Evolutionary conservation across 2,888 invertebrate genomes (phyloP), one percentile per base, ranked within the genome.

Genomic region (Tenthredo amoena): DNA sequence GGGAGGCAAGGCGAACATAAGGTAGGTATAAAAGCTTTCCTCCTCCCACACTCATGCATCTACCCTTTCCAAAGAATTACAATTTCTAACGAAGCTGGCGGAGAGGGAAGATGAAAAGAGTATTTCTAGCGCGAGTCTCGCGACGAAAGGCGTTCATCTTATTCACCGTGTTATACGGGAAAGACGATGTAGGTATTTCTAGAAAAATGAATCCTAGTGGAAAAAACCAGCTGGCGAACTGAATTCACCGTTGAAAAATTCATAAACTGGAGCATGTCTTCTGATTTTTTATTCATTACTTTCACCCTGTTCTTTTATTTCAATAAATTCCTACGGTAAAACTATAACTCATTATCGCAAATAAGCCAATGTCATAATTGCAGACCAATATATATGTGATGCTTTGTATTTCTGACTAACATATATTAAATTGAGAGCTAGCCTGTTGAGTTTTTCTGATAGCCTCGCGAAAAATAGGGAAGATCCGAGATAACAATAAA

Each of bases 1-100:
- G 76, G 85, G 71, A 81, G 79, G 79, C 79, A 62, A 31, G 50
- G 40, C 81, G 81, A 81, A 81, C 81, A n/a, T 58, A 81, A 81
- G 81, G 81, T 62, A 21, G 47, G 76, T 40, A 62, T 55, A 68
- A 85, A 79, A 77, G 85, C 85, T 62, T 85, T 65, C 85, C 82
- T 86, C 86, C 85, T 81, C 40, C 81, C 58, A 81, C 37, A 81
- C 81, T 58, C 81, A 31, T 81, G 62, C 62, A 40, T 58, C 34
- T 50, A 81, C 81, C 81, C 81, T 58, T 62, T 62, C 81, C 58
- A 58, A 81, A 62, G 81, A 81, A 81, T 81, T 81, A 81, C 40
- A 81, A 81, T 81, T 81, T 81, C 81, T 81, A 58, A 62, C 81
- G 62, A 81, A 58, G 34, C 62, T 62, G 37, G 21, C 62, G 40